These are phyloP conservation scores for Eudyptes chrysolophus DNA, from an alignment of 2,113 vertebrate genomes.

Conservation along the genomic window DNA sequence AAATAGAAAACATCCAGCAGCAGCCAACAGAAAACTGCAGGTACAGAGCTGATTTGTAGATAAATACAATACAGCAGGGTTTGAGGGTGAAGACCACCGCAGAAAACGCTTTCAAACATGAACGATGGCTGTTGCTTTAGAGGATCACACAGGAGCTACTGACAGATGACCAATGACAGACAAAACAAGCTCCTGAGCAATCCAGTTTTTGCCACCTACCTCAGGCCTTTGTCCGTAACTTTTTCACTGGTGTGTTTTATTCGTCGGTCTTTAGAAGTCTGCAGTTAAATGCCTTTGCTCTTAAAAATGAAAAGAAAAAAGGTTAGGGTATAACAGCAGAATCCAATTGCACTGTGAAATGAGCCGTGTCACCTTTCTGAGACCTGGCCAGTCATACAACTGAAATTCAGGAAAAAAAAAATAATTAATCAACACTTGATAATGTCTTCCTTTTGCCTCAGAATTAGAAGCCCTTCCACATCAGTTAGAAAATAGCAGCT, in stretches of 20 bases:
- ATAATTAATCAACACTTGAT: background rate
- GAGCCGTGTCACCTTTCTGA: background rate
- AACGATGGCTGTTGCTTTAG: rapidly evolving
- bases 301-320: background rate
- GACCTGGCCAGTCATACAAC: background rate
- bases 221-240: background rate
- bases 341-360: background rate
- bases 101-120: background rate
- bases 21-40: background rate
- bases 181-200: background rate
- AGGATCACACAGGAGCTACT: background rate
- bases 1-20: background rate
- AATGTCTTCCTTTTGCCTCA: background rate
- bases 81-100: background rate
- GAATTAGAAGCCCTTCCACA: background rate
- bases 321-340: background rate
- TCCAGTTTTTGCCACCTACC: background rate
- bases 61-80: background rate
- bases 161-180: background rate
- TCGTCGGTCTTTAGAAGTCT: background rate
- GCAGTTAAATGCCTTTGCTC: background rate
- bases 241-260: background rate
- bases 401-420: background rate
- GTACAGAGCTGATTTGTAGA: background rate
- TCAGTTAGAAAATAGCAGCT: background rate